phyloP scores from a whole-genome alignment of 2,888 invertebrate genomes.

The Chalcis sispes region DNA sequence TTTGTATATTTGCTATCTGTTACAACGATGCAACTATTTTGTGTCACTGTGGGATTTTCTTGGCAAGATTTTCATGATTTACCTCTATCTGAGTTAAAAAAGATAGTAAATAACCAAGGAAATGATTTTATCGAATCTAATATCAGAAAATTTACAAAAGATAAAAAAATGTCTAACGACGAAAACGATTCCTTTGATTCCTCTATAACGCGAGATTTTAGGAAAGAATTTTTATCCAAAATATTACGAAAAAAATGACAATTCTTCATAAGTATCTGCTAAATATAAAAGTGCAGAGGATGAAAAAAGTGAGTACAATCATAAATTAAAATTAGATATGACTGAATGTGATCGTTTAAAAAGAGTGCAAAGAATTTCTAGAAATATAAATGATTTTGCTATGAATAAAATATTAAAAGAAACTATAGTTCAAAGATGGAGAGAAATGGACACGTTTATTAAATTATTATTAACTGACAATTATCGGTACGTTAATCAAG shows the following conservation, averaged over 20 bases:
- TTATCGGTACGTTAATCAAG: background rate
- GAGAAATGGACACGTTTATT: slow-evolving; percentile 19
- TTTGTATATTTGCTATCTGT: background rate
- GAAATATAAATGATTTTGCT: background rate
- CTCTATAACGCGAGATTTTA: too few species aligned
- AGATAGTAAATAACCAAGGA: too few species aligned
- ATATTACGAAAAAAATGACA: too few species aligned
- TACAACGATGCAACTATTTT: background rate
- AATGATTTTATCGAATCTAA: too few species aligned
- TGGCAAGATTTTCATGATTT: background rate
- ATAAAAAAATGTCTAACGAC: too few species aligned
- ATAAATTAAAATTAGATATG: background rate
- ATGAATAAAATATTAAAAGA: slow-evolving; percentile 13
- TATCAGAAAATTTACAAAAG: too few species aligned
- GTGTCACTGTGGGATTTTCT: background rate
- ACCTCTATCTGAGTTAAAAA: too few species aligned
- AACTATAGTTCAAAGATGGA: slow-evolving; percentile 18
- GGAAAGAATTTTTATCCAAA: too few species aligned
- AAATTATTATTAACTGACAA: slow-evolving; percentile 33
- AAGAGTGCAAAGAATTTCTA: background rate
- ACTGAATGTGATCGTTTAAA: background rate
- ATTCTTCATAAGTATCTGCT: too few species aligned
- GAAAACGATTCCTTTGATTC: too few species aligned
- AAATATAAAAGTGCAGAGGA: background rate
- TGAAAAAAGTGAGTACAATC: too few species aligned